A percentile compares a stretch with the other conserved stretches of the same genome.
Conservation (phyloP, 2,888 invertebrate species). For the Drosophila tanythrix region DNA sequence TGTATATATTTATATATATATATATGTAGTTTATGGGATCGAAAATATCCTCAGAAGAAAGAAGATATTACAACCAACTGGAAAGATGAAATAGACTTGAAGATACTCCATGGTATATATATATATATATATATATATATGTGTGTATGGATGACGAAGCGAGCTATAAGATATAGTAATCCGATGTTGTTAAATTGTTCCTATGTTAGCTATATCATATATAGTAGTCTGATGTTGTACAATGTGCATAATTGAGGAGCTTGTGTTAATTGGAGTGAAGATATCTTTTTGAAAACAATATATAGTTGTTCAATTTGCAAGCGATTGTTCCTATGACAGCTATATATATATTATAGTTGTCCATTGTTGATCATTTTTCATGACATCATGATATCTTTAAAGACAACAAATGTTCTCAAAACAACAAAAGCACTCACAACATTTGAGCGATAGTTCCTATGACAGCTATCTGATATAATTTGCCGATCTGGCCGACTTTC, state of each 20-base stretch:
- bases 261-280: neutral
- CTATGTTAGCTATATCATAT: conserved; percentile 3
- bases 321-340: neutral
- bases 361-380: neutral
- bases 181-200: conserved; percentile 5
- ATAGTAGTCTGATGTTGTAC: conserved; percentile 4
- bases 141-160: neutral
- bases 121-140: neutral
- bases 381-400: neutral
- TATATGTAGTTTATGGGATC: neutral
- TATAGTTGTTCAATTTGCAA: neutral
- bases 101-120: neutral
- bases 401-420: neutral
- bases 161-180: neutral
- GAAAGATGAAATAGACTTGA: neutral
- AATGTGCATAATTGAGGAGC: neutral
- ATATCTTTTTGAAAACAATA: neutral
- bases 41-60: neutral
- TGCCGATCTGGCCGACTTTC: neutral
- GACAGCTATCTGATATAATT: conserved; percentile 3
- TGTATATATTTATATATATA: too few species aligned
- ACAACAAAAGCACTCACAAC: neutral
- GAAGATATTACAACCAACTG: neutral
- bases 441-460: conserved; percentile 12
- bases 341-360: neutral